Conservation (phyloP, 1,140 invertebrate species). For the Scaptomyza graminum region DNA sequence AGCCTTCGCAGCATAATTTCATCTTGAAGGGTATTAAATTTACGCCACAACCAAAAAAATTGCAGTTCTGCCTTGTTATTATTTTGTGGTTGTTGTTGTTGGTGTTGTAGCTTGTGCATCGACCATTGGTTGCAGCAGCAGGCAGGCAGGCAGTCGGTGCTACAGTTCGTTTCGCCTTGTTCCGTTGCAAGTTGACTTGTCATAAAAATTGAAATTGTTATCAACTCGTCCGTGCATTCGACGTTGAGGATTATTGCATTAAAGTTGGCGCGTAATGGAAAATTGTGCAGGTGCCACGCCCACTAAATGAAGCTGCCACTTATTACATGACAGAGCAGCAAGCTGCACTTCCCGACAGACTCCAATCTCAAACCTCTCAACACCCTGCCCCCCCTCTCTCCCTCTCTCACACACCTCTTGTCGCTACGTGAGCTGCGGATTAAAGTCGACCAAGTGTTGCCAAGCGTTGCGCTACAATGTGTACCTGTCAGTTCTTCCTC, state of each 20-base stretch:
- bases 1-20: too few species aligned
- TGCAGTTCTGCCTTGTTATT: conserved; percentile 32
- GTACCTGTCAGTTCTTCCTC: neutral
- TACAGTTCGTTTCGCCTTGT: conserved; percentile 63
- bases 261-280: conserved; percentile 54
- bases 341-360: conserved; percentile 34
- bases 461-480: conserved; percentile 24
- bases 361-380: too few species aligned
- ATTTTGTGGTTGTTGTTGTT: conserved; percentile 8
- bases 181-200: conserved; percentile 73
- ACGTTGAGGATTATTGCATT: conserved; percentile 80
- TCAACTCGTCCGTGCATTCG: conserved; percentile 78
- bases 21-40: neutral
- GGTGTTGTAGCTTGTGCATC: conserved; percentile 36
- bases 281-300: conserved; percentile 37
- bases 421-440: conserved; percentile 38
- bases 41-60: neutral
- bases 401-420: neutral
- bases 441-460: conserved; percentile 48
- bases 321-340: conserved; percentile 46
- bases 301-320: conserved; percentile 34
- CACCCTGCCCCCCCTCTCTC: too few species aligned
- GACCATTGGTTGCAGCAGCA: conserved; percentile 33
- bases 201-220: conserved; percentile 83
- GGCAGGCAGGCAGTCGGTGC: conserved; percentile 7